These are phyloP conservation scores for Machimus atricapillus DNA, from an alignment of 2,888 invertebrate species.

Conservation along the genomic window DNA sequence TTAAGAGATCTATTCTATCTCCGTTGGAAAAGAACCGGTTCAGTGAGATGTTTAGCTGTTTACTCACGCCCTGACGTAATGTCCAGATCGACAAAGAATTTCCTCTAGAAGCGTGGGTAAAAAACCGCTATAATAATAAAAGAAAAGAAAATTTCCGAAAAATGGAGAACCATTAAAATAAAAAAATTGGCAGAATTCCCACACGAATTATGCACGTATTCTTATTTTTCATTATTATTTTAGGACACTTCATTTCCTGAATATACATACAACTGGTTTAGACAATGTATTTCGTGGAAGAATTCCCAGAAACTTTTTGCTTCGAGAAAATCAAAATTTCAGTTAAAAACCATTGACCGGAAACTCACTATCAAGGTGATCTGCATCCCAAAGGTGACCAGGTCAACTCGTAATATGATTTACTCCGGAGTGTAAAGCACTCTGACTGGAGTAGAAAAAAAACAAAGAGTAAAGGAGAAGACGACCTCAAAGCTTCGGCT, in stretches of 20 bases:
- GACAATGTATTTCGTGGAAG: neutral
- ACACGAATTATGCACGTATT: neutral
- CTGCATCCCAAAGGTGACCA: neutral
- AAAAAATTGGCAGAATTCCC: neutral
- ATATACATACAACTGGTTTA: neutral
- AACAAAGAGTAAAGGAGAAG: neutral
- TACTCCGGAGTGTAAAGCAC: neutral
- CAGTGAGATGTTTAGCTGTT: neutral
- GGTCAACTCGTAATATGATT: neutral
- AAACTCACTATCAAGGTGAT: slow-evolving; percentile 20
- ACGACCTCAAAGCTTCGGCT: neutral
- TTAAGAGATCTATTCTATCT: neutral
- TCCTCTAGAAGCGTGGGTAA: neutral
- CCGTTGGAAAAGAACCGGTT: neutral
- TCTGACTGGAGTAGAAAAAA: neutral
- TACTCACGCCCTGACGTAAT: neutral
- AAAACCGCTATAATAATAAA: neutral
- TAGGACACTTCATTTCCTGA: neutral
- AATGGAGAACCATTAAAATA: neutral
- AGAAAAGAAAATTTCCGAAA: neutral
- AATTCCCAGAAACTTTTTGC: neutral
- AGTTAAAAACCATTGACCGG: neutral
- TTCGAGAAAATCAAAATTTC: neutral
- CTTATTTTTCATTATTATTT: neutral
- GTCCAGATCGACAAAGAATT: neutral